Evolutionary conservation across 2,888 invertebrate genomes (phyloP).

Genomic region (Drosophila antonietae): DNA sequence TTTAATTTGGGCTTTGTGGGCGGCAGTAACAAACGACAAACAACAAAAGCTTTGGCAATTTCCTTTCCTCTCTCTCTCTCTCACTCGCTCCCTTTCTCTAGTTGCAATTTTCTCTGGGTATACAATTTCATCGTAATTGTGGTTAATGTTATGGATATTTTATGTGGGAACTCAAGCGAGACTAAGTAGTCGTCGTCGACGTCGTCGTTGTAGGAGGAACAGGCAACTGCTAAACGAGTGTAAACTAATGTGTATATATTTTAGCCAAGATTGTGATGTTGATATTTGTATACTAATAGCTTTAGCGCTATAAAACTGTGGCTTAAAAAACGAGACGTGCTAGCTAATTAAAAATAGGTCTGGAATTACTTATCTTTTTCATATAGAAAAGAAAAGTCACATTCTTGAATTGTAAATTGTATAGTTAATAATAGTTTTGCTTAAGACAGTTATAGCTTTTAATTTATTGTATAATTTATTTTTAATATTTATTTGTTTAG

Average conservation of each 20-base stretch:
- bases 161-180: constrained; percentile 62
- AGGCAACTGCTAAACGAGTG: constrained; percentile 2
- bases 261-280: constrained; percentile 13
- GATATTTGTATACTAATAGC: constrained; percentile 1
- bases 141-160: constrained; percentile 78
- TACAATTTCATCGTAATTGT: constrained; percentile 74
- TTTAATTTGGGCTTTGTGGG: constrained; percentile 74
- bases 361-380: neutral
- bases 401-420: neutral
- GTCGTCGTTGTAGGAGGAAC: neutral
- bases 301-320: neutral
- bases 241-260: constrained; percentile 12
- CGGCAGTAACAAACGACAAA: constrained; percentile 32
- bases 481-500: too few relatives aligned
- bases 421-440: too few relatives aligned
- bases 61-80: constrained; percentile 24
- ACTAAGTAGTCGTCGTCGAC: neutral
- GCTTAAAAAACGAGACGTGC: neutral
- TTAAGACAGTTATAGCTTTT: too few relatives aligned
- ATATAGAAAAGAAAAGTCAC: neutral
- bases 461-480: too few relatives aligned
- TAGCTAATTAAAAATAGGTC: neutral
- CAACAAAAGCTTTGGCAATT: constrained; percentile 30
- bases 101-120: constrained; percentile 44
- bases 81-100: neutral